Base-by-base conservation (phyloP, 2,797 vertebrate species). In the Adelosebastes latens region DNA sequence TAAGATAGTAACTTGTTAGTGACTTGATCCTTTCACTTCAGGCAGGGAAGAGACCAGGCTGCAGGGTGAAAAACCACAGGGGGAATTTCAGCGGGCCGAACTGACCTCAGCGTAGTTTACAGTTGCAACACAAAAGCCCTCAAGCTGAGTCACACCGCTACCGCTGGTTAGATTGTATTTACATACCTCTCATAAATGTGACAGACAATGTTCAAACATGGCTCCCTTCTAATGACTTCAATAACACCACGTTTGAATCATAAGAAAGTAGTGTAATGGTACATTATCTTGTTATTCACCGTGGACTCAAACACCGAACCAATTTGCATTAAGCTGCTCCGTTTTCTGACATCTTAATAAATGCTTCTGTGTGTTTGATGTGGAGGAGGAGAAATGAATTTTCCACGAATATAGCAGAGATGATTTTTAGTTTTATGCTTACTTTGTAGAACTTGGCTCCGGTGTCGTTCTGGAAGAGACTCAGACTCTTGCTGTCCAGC, bases 401-500 rank as follows among this genome's bases (percentile, higher is more conserved):
- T 70, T 10, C 25, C 73, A 46, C 63, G 31, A 81, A 75, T 22
- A 64, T 24, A 55, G 56, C 59, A 77, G 36, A 67, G 71, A 78
- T 25, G 46, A 46, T 18, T 46, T 46, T 76, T n/a, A 79, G 60
- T 22, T 52, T 77, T 7, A 59, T 81, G 72, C 94, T 93, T 93
- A 97, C 96, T 96, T 97, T 97, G 87, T 97, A 97, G 88, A 95
- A 97, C 85, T 97, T 97, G 86, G 96, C 95, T 83, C 95, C 96
- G 2, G 95, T 96, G 89, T 97, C 96, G 56, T 96, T 96, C 93
- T 97, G 96, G 92, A 96, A 97, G 36, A 97, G 93, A 79, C 95
- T 97, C 78, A 97, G 88, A 87, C 95, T 96, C 90, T 97, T 97
- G 93, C 96, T 96, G 92, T 97, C 96, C 90, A 97, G 91, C 80